These are phyloP conservation scores for Nomada fucata DNA, from an alignment of 2,888 invertebrate species.

Conservation along the genomic window DNA sequence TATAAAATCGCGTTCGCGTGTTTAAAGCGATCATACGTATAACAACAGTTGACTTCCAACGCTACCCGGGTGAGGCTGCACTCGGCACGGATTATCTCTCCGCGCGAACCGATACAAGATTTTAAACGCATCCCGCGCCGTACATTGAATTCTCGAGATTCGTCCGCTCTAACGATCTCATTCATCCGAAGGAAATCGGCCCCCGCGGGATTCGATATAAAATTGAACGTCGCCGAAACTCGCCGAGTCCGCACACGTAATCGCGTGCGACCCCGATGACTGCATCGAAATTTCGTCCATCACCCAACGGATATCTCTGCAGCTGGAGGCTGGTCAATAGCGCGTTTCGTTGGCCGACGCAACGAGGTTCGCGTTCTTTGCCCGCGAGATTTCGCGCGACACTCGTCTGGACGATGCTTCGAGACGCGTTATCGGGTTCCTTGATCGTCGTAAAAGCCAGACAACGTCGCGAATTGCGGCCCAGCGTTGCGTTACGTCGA, in stretches of 20 bases:
- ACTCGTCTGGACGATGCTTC: conserved; percentile 20
- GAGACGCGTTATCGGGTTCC: conserved; percentile 31
- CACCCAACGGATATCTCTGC: not conserved
- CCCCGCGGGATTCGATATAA: not conserved
- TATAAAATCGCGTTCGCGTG: not conserved
- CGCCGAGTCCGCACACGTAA: not conserved
- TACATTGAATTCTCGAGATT: not conserved
- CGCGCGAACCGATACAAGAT: not conserved
- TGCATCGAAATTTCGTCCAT: not conserved
- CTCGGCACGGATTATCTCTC: not conserved
- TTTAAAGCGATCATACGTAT: not conserved
- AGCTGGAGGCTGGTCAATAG: not conserved
- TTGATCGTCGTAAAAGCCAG: conserved; percentile 44
- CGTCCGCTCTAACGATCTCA: not conserved
- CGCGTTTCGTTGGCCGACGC: conserved; percentile 5
- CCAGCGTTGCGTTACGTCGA: conserved; percentile 4
- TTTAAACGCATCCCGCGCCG: not conserved
- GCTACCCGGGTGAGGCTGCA: not conserved
- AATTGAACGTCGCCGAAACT: not conserved
- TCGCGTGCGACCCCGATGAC: not conserved
- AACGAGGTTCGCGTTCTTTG: not conserved
- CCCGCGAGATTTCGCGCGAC: conserved; percentile 24
- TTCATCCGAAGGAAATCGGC: not conserved
- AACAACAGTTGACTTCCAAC: not conserved
- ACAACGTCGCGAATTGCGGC: conserved; percentile 17